Evolutionary conservation across 2,888 invertebrate species (phyloP).

Genomic region (Crematogaster levior): DNA sequence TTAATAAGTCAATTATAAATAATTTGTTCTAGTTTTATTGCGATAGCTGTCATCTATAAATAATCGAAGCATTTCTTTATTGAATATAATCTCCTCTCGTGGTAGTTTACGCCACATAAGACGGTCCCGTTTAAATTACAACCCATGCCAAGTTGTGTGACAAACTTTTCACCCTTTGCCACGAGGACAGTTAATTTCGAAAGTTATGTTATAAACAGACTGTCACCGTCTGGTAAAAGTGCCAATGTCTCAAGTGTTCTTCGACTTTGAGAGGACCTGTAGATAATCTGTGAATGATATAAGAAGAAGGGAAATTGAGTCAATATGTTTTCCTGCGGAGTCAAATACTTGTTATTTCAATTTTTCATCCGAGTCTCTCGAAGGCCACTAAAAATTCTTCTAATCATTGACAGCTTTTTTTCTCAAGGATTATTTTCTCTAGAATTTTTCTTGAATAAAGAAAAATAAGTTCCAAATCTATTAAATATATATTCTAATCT

Average conservation of each 20-base stretch:
- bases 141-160: slow-evolving; percentile 56
- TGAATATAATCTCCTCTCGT: background rate
- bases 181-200: slow-evolving; percentile 75
- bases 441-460: background rate
- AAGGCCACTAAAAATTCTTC: background rate
- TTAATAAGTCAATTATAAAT: background rate
- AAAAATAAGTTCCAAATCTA: background rate
- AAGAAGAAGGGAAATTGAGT: slow-evolving; percentile 1
- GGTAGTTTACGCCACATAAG: background rate
- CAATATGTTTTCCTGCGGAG: slow-evolving; percentile 12
- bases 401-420: background rate
- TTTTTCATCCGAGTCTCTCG: background rate
- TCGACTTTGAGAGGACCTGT: slow-evolving; percentile 42
- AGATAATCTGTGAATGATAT: slow-evolving; percentile 13
- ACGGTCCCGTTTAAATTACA: background rate
- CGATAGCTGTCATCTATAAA: background rate
- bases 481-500: background rate
- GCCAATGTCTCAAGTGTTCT: slow-evolving; percentile 53
- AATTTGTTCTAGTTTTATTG: background rate
- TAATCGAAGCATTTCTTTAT: background rate
- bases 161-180: slow-evolving; percentile 69
- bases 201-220: slow-evolving; percentile 76
- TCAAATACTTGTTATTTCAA: slow-evolving; percentile 43
- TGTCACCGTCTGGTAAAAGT: slow-evolving; percentile 61
- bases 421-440: background rate